Conservation (phyloP, 1,140 invertebrate genomes). For the Heliconius congener region DNA sequence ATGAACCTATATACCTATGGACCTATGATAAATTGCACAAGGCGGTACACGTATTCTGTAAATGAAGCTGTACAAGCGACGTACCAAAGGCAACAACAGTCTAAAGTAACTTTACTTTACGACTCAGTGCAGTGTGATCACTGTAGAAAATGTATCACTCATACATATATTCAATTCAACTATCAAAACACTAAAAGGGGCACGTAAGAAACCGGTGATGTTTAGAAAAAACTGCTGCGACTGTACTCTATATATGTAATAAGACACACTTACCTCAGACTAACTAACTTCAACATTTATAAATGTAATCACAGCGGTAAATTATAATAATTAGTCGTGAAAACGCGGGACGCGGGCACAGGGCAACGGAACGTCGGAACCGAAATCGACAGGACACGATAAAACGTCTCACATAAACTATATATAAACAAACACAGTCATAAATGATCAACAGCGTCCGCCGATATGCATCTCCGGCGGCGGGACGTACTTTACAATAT, state of each 20-base stretch:
- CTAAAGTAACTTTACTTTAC: slow-evolving; percentile 36
- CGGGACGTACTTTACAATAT: slow-evolving; percentile 51
- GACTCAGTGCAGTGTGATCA: slow-evolving; percentile 48
- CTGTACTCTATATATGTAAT: slow-evolving; percentile 64
- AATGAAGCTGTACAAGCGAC: slow-evolving; percentile 35
- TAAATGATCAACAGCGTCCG: slow-evolving; percentile 48
- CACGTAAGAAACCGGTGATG: slow-evolving; percentile 44
- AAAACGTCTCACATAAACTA: slow-evolving; percentile 74
- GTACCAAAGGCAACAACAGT: slow-evolving; percentile 27
- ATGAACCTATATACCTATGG: slow-evolving; percentile 44
- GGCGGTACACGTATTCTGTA: slow-evolving; percentile 35
- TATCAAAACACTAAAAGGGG: slow-evolving; percentile 43
- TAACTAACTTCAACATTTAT: slow-evolving; percentile 73
- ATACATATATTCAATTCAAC: slow-evolving; percentile 44
- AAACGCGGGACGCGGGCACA: slow-evolving; percentile 64
- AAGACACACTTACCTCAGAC: slow-evolving; percentile 73
- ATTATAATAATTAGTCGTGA: slow-evolving; percentile 74
- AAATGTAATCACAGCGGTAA: slow-evolving; percentile 80
- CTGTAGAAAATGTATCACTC: slow-evolving; percentile 51
- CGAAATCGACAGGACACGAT: slow-evolving; percentile 68
- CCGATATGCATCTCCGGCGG: slow-evolving; percentile 37
- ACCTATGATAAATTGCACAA: slow-evolving; percentile 44
- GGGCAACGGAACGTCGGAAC: slow-evolving; percentile 71
- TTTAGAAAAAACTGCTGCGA: slow-evolving; percentile 58
- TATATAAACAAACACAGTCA: slow-evolving; percentile 67